A percentile compares a stretch with the other conserved stretches of the same genome.
Evolutionary conservation across 2,113 vertebrate genomes (phyloP).

Genomic region (Pterocles burchelli): DNA sequence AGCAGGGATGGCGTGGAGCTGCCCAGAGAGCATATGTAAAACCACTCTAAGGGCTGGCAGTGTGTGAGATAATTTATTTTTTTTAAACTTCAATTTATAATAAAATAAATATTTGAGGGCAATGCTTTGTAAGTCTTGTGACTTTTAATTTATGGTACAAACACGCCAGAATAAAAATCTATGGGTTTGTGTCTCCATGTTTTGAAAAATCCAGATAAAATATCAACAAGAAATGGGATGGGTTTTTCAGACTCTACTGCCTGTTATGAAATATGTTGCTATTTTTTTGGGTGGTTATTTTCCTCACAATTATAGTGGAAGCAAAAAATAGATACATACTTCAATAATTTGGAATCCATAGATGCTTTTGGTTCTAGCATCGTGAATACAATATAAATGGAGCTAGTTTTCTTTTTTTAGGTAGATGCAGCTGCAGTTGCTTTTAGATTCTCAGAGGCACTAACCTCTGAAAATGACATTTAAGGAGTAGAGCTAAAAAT

Average conservation of each 20-base stretch:
- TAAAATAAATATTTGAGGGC: neutral
- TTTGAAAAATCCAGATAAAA: neutral
- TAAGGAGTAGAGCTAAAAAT: conserved; percentile 44
- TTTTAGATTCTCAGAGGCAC: conserved; percentile 13
- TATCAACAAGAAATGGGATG: neutral
- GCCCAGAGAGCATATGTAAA: neutral
- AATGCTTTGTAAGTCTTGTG: neutral
- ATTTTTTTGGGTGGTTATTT: conserved; percentile 13
- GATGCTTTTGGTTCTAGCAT: conserved; percentile 30
- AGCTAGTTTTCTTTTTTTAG: conserved; percentile 49
- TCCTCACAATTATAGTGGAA: conserved; percentile 28
- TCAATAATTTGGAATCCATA: conserved; percentile 47
- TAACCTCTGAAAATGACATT: conserved; percentile 34
- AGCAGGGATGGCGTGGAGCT: neutral
- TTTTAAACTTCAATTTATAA: neutral
- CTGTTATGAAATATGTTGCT: conserved; percentile 35
- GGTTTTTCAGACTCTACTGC: neutral
- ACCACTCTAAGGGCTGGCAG: neutral
- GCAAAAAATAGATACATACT: conserved; percentile 55
- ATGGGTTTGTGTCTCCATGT: neutral
- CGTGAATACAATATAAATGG: conserved; percentile 48
- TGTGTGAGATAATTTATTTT: neutral
- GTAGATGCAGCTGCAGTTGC: conserved; percentile 62
- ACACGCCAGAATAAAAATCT: neutral
- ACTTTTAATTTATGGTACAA: neutral